Evolutionary conservation across 1,140 invertebrate genomes (phyloP).

Genomic region (Brachionus koreanus): DNA sequence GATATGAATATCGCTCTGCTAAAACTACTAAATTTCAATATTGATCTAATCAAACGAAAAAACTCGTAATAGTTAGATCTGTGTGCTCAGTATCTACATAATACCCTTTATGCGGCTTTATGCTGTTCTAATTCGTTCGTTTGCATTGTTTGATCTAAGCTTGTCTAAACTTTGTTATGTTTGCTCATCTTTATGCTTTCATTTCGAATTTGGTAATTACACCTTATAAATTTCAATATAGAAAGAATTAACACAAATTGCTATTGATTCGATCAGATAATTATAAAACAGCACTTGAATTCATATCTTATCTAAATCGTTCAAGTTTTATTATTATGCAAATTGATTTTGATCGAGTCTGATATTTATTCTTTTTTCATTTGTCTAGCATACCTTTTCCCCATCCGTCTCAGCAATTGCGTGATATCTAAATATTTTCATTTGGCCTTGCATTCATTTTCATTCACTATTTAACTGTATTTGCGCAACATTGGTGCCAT

Average conservation of each 20-base stretch:
- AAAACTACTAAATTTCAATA: constrained; percentile 42
- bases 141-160: constrained; percentile 31
- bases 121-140: constrained; percentile 29
- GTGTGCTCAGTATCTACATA: neutral
- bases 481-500: neutral
- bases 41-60: constrained; percentile 41
- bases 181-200: constrained; percentile 26
- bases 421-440: neutral
- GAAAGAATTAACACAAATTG: constrained; percentile 33
- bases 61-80: neutral
- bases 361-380: neutral
- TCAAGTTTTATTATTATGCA: constrained; percentile 11
- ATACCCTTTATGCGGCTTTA: neutral
- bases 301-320: constrained; percentile 6
- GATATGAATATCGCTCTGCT: constrained; percentile 35
- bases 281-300: constrained; percentile 36
- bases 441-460: neutral
- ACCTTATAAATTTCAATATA: constrained; percentile 13
- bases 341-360: neutral
- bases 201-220: constrained; percentile 28
- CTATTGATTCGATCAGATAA: constrained; percentile 29
- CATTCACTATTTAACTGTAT: neutral
- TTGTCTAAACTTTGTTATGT: constrained; percentile 31
- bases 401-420: neutral
- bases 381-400: neutral